These are phyloP conservation scores for Ornithoptera priamus DNA, from an alignment of 2,888 invertebrate species.

Conservation along the genomic window DNA sequence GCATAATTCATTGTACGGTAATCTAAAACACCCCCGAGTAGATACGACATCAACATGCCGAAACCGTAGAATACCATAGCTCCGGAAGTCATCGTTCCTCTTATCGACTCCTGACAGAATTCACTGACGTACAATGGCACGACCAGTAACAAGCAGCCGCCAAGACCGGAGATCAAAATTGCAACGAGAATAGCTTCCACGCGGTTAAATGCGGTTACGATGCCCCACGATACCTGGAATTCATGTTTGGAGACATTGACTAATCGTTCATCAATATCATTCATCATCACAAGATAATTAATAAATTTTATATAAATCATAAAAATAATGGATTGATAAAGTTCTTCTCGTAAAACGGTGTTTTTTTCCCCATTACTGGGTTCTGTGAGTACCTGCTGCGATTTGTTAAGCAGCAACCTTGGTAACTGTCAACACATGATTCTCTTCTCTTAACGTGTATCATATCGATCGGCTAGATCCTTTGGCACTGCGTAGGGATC, in stretches of 20 bases:
- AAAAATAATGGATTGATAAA: too few species aligned
- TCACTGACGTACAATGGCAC: conserved; percentile 35
- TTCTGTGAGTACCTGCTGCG: too few species aligned
- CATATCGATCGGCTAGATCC: too few species aligned
- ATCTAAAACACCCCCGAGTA: conserved; percentile 51
- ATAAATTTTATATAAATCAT: too few species aligned
- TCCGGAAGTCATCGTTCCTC: conserved; percentile 34
- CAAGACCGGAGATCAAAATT: conserved; percentile 52
- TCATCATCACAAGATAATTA: too few species aligned
- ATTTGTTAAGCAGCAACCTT: too few species aligned
- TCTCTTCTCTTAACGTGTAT: too few species aligned
- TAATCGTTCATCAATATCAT: too few species aligned
- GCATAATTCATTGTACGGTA: conserved; percentile 51
- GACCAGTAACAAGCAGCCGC: conserved; percentile 38
- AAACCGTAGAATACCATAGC: conserved; percentile 30
- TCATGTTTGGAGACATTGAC: not conserved
- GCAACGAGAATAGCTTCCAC: conserved; percentile 52
- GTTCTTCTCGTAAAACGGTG: too few species aligned
- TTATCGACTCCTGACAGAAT: conserved; percentile 33
- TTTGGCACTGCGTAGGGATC: too few species aligned
- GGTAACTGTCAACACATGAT: too few species aligned
- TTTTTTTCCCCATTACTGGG: too few species aligned
- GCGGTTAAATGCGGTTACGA: conserved; percentile 42
- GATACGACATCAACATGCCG: conserved; percentile 36
- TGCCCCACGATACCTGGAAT: conserved; percentile 51